A percentile compares a stretch with the other conserved stretches of the same genome.
Conservation (phyloP, 2,113 vertebrate genomes). For the Synchiropus splendidus region DNA sequence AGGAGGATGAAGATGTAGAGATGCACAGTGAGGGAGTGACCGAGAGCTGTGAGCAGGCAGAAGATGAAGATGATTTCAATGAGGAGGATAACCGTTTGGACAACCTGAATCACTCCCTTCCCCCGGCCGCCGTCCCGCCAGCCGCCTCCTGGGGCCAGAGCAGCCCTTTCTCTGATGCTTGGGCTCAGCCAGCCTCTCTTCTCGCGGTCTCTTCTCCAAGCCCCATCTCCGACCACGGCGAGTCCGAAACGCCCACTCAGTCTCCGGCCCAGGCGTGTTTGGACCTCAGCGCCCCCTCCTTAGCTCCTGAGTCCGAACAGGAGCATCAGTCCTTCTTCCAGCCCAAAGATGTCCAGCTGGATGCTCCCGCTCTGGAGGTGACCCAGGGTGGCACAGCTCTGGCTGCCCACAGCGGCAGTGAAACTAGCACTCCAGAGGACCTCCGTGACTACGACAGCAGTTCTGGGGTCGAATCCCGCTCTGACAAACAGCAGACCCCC, state of each 20-base stretch:
- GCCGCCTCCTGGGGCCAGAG: conserved; percentile 50
- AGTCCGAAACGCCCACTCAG: conserved; percentile 53
- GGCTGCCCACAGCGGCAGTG: conserved; percentile 76
- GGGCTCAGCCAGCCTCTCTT: conserved; percentile 57
- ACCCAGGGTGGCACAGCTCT: conserved; percentile 71
- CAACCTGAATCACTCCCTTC: conserved; percentile 45
- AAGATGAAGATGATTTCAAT: conserved; percentile 61
- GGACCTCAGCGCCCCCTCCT: conserved; percentile 33
- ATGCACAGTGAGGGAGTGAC: conserved; percentile 65
- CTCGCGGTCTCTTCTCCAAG: conserved; percentile 43
- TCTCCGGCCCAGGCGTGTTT: conserved; percentile 51
- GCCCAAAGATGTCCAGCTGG: conserved; percentile 21
- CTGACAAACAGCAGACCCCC: conserved; percentile 67
- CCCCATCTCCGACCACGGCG: conserved; percentile 40
- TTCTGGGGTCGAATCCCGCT: conserved; percentile 73
- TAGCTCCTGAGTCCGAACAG: conserved; percentile 20
- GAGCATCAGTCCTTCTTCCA: conserved; percentile 12
- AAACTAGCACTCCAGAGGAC: conserved; percentile 83
- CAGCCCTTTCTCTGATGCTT: conserved; percentile 59
- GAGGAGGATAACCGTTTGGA: conserved; percentile 58
- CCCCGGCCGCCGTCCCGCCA: conserved; percentile 18
- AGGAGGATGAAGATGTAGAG: conserved; percentile 67
- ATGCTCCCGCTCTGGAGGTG: conserved; percentile 40
- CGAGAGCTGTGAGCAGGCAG: conserved; percentile 54
- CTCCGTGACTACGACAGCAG: conserved; percentile 82